Evolutionary conservation across 2,113 vertebrate genomes (phyloP), one percentile per base, ranked within the genome.

Genomic region (Nerophis ophidion): DNA sequence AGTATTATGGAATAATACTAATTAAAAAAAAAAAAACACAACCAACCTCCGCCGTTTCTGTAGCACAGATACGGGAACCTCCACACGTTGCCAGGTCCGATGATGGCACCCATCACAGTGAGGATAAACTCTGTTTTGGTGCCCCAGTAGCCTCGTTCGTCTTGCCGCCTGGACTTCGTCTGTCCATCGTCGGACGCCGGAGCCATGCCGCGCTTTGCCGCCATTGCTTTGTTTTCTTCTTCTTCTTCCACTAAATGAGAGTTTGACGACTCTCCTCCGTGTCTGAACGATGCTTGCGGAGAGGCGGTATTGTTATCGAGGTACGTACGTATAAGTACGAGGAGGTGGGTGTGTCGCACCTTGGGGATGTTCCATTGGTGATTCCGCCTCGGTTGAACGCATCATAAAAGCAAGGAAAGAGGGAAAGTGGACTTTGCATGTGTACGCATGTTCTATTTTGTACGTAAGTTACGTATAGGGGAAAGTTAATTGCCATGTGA

Each of bases 1-100:
- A 34, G 47, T 59, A 59, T 47, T n/a, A 13, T 14, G 9, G 1
- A 2, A 14, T 6, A 59, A 35, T 59, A 13, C 7, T 19, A 14
- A 51, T 2, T 9, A 16, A 5, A 10, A 11, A 15, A 34, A 33
- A 19, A 5, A 8, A 7, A 10, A 33, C 17, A 35, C 1, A 11
- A 44, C 66, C 15, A 53, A 79, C 81, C 83, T 64, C 83, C 77
- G 3, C 83, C 83, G 71, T 84, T 84, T 34, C 47, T 76, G 69
- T 84, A 84, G 60, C 82, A 84, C 50, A 84, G 53, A 45, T 84
- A 83, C 0, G 76, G 83, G n/a, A 85, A 83, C 63, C 83, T 70
- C 83, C 83, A 85, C 0, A 82, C 26, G 19, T 83, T 85, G 2
- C 83, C 81, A 33, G 81, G 81, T 53, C 83, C 83, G 50, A 83